A percentile compares a stretch with the other conserved stretches of the same genome.
phyloP scores from a whole-genome alignment of 2,797 vertebrate species.

The Syndactyla subalaris region DNA sequence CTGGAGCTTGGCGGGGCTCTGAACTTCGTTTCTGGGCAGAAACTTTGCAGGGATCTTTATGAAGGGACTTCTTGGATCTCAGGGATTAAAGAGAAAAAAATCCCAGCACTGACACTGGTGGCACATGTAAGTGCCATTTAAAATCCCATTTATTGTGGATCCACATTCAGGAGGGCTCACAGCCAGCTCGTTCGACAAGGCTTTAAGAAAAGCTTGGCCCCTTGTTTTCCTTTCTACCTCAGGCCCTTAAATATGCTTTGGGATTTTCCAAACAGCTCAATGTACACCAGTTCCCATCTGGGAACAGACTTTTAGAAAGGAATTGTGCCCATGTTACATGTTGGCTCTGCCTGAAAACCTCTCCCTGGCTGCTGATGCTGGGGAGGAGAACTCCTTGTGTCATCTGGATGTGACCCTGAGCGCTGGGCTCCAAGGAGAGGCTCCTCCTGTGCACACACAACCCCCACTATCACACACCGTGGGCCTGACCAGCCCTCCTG shows the following conservation, averaged over 20 bases:
- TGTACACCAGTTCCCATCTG: neutral
- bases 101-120: neutral
- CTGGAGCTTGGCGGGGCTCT: neutral
- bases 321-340: neutral
- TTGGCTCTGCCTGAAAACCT: neutral
- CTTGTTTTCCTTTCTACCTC: neutral
- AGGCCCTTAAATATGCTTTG: neutral
- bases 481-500: neutral
- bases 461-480: neutral
- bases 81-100: neutral
- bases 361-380: neutral
- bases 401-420: neutral
- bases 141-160: neutral
- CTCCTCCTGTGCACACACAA: neutral
- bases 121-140: neutral
- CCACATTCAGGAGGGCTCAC: neutral
- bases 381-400: neutral
- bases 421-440: neutral
- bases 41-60: neutral
- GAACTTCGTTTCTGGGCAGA: neutral
- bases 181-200: neutral
- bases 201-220: neutral
- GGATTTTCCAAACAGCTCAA: slow-evolving; percentile 7
- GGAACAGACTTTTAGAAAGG: neutral
- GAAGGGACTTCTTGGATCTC: neutral